phyloP scores from a whole-genome alignment of 2,113 vertebrate genomes.

The Girardinichthys multiradiatus region DNA sequence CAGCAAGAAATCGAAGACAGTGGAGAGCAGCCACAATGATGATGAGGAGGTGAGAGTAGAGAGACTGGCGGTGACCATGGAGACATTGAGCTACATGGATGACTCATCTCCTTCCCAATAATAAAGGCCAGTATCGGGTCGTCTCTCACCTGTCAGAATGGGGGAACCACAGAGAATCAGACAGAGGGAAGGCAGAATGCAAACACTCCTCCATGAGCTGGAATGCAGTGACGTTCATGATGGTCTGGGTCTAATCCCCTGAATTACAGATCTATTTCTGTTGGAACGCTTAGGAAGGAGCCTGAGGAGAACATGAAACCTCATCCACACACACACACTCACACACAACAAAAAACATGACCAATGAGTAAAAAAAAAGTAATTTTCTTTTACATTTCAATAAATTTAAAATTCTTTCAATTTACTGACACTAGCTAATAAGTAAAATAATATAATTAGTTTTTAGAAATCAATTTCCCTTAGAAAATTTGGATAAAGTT shows the following conservation, averaged over 20 bases:
- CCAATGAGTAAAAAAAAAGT: neutral
- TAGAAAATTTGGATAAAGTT: neutral
- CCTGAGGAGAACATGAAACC: neutral
- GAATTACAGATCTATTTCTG: slow-evolving; percentile 11
- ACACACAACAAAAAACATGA: neutral
- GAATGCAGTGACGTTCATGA: neutral
- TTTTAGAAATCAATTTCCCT: neutral
- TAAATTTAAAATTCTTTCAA: neutral
- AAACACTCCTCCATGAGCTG: slow-evolving; percentile 16
- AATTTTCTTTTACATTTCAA: neutral
- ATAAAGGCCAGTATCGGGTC: slow-evolving; percentile 12
- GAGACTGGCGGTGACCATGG: slow-evolving; percentile 44
- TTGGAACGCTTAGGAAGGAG: neutral
- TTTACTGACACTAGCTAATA: neutral
- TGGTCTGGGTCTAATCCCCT: slow-evolving; percentile 13
- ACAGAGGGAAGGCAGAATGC: neutral
- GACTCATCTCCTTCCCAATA: slow-evolving; percentile 46
- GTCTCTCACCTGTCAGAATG: slow-evolving; percentile 27
- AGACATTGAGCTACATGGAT: slow-evolving; percentile 19
- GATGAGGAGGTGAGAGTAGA: neutral
- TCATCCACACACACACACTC: neutral
- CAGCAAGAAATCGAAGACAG: neutral
- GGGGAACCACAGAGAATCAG: neutral
- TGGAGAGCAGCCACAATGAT: neutral
- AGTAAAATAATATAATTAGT: neutral